A percentile compares a stretch with the other conserved stretches of the same genome.
Evolutionary conservation across 2,113 vertebrate species (phyloP).

Genomic region (Strigops habroptila): DNA sequence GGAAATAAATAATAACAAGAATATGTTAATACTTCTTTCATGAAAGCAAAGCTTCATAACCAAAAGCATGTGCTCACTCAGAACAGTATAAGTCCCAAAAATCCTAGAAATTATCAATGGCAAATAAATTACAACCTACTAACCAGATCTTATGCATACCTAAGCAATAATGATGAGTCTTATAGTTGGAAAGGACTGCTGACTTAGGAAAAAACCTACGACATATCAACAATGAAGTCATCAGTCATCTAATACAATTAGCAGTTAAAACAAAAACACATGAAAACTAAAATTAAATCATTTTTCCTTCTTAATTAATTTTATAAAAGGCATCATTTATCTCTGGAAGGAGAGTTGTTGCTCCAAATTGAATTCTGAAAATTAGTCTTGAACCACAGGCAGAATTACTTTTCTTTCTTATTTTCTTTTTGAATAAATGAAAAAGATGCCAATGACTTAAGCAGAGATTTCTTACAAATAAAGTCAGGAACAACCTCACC

Average conservation of each 20-base stretch:
- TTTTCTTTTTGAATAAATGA: background rate
- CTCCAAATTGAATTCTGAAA: background rate
- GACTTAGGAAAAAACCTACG: background rate
- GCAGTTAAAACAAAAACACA: background rate
- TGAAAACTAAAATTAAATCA: conserved; percentile 1
- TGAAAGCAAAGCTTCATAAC: background rate
- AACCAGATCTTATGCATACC: background rate
- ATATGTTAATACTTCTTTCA: background rate
- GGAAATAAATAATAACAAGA: background rate
- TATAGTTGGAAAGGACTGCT: background rate
- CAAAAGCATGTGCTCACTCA: background rate
- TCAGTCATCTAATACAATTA: conserved; percentile 34
- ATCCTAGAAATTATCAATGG: background rate
- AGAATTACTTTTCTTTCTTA: background rate
- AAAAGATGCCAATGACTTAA: background rate
- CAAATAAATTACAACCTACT: background rate
- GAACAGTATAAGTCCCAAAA: background rate
- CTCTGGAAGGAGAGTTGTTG: background rate
- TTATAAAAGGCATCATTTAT: background rate
- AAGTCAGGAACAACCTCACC: background rate
- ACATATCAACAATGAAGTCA: background rate
- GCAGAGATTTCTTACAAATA: background rate
- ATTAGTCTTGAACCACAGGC: background rate
- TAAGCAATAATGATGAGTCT: background rate
- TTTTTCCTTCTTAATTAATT: conserved; percentile 15